phyloP scores from a whole-genome alignment of 30 jellyfish, hydroid and myxozoan species.

The Turritopsis rubra region DNA sequence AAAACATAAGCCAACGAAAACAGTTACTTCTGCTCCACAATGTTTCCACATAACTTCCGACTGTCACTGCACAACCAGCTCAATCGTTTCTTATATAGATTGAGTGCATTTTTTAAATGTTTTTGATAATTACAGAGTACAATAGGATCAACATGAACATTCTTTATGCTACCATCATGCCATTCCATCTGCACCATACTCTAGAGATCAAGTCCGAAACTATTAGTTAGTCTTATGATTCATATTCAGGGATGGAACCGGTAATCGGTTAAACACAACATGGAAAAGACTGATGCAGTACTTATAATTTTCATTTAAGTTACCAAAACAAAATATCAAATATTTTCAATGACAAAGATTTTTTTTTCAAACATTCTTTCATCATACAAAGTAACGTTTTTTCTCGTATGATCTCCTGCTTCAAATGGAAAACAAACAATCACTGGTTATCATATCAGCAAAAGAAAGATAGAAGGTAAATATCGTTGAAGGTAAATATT shows the following conservation, averaged over 20 bases:
- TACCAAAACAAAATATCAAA: no score
- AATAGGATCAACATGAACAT: conserved; percentile 92
- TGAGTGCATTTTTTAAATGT: conserved; percentile 44
- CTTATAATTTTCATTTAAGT: no score
- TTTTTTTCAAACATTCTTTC: no score
- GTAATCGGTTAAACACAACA: not conserved
- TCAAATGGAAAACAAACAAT: no score
- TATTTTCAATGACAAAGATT: no score
- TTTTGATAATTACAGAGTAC: conserved; percentile 51
- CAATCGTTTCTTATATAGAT: conserved; percentile 54
- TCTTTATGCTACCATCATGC: conserved; percentile 89
- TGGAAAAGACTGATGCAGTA: conserved; percentile 5
- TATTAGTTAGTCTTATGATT: not conserved
- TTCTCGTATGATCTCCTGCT: no score
- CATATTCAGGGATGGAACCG: no score
- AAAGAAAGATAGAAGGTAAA: not conserved
- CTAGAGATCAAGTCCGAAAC: conserved; percentile 13
- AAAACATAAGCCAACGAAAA: no score
- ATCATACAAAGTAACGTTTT: no score
- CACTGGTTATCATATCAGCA: no score
- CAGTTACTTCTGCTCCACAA: conserved; percentile 67
- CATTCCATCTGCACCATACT: conserved; percentile 92
- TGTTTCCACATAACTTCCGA: conserved; percentile 59
- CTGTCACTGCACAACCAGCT: conserved; percentile 68
- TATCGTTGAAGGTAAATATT: no score